Percentiles rank a stretch among this genome's conserved stretches.
phyloP scores from a whole-genome alignment of 1,140 invertebrate genomes.

The Drosophila kurseongensis region DNA sequence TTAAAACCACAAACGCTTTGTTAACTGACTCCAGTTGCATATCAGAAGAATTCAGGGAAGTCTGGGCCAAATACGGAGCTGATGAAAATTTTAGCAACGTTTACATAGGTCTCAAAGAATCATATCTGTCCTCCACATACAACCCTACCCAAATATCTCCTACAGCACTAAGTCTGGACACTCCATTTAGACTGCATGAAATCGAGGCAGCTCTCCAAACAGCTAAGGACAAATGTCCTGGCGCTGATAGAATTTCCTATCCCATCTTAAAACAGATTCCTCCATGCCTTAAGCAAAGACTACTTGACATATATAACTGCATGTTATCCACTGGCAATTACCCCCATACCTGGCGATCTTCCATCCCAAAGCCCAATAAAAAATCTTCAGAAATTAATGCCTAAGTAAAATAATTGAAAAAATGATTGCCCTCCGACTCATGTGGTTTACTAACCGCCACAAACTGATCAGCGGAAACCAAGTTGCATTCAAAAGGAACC shows the following conservation, averaged over 20 bases:
- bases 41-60: background rate
- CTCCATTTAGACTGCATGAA: background rate
- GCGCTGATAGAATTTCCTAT: background rate
- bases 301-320: background rate
- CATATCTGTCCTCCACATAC: background rate
- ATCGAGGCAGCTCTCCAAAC: background rate
- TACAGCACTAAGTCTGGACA: background rate
- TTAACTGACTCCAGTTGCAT: background rate
- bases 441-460: background rate
- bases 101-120: background rate
- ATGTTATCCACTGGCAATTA: background rate
- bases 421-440: background rate
- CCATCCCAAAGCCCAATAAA: background rate
- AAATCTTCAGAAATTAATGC: background rate
- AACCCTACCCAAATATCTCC: background rate
- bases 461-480: background rate
- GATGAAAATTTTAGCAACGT: background rate
- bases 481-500: background rate
- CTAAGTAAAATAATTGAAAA: background rate
- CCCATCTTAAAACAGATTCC: too few species aligned
- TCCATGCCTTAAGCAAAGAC: background rate
- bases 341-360: background rate
- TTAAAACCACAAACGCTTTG: background rate
- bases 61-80: background rate
- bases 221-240: background rate